These are phyloP conservation scores for Sarcophaga bullata DNA, from an alignment of 1,140 invertebrate species.

Conservation along the genomic window DNA sequence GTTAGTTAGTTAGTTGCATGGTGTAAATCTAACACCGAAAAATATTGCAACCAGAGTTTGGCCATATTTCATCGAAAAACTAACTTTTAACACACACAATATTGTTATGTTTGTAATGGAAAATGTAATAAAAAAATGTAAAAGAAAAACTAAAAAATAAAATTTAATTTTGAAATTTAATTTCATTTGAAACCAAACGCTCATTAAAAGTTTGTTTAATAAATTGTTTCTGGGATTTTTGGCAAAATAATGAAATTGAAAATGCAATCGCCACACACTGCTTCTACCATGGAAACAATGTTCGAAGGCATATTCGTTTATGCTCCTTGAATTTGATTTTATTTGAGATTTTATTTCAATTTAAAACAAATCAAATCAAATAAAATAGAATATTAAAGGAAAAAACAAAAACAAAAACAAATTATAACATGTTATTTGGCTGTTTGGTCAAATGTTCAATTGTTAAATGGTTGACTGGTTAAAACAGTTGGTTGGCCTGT, in stretches of 20 bases:
- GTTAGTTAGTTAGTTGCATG: too few species aligned
- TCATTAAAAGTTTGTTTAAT: conserved; percentile 15
- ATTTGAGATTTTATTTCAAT: neutral
- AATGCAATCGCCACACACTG: too few species aligned
- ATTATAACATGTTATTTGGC: neutral
- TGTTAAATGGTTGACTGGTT: conserved; percentile 1
- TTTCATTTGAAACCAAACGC: neutral
- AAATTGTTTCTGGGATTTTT: neutral
- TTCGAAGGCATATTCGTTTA: too few species aligned
- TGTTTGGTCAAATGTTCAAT: neutral
- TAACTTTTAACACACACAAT: too few species aligned
- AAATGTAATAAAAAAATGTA: neutral
- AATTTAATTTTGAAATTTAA: conserved; percentile 4
- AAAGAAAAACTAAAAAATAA: neutral
- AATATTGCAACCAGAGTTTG: too few species aligned
- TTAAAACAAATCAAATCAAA: neutral
- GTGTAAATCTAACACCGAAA: too few species aligned
- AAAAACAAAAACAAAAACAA: neutral
- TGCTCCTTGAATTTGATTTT: too few species aligned
- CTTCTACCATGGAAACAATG: too few species aligned
- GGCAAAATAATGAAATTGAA: too few species aligned
- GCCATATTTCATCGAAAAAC: too few species aligned
- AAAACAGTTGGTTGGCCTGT: neutral
- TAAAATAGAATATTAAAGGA: neutral
- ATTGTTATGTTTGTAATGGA: too few species aligned